Conservation (phyloP, 2,888 invertebrate species). For the Lasioglossum calceatum region DNA sequence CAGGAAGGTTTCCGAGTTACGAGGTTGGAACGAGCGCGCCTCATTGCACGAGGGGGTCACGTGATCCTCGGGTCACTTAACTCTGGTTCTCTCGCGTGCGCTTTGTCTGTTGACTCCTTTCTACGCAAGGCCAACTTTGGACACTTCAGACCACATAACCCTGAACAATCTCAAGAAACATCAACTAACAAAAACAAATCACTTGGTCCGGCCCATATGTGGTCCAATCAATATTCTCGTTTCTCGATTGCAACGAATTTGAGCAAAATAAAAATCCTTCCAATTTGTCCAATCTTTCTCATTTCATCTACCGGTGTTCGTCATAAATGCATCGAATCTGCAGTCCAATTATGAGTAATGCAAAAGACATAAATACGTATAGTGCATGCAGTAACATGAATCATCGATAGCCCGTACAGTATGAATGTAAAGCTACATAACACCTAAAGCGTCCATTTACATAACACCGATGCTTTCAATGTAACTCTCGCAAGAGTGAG, state of each 20-base stretch:
- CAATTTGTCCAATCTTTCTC: neutral
- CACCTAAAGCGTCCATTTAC: neutral
- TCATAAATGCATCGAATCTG: neutral
- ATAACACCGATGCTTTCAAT: neutral
- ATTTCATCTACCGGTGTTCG: neutral
- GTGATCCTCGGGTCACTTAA: slow-evolving; percentile 74
- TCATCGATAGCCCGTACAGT: neutral
- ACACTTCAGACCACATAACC: neutral
- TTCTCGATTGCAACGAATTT: neutral
- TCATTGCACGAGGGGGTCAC: slow-evolving; percentile 71
- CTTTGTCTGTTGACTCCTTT: slow-evolving; percentile 9
- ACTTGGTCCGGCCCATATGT: neutral
- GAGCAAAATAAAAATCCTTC: neutral
- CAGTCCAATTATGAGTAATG: neutral
- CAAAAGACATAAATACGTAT: too few species aligned
- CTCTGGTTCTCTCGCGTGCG: slow-evolving; percentile 65
- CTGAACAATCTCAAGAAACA: neutral
- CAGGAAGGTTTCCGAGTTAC: slow-evolving; percentile 49
- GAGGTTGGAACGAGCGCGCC: slow-evolving; percentile 66
- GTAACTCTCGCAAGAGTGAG: neutral
- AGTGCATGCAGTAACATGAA: neutral
- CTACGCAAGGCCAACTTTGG: neutral
- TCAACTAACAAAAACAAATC: neutral
- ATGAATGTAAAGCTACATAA: neutral
- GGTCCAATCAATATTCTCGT: neutral